A percentile compares a stretch with the other conserved stretches of the same genome.
These are phyloP conservation scores for Drosophila koepferae DNA, from an alignment of 2,888 invertebrate genomes.

Conservation along the genomic window DNA sequence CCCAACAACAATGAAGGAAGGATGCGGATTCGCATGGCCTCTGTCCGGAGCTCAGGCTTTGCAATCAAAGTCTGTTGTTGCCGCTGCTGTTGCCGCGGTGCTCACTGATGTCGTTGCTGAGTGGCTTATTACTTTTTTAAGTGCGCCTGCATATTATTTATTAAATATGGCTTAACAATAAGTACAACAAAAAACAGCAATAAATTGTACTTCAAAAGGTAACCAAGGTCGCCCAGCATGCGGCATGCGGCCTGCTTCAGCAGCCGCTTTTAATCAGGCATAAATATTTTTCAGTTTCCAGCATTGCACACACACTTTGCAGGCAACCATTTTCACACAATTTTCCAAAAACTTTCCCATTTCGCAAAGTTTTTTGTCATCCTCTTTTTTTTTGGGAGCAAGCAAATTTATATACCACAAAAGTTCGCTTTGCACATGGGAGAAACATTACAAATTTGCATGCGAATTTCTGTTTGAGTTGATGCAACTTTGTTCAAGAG, in stretches of 20 bases:
- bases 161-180: conserved; percentile 35
- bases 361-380: conserved; percentile 30
- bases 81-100: conserved; percentile 18
- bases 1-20: conserved; percentile 25
- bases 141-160: conserved; percentile 61
- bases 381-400: conserved; percentile 14
- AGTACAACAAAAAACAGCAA: conserved; percentile 20
- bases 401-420: conserved; percentile 53
- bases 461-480: conserved; percentile 74
- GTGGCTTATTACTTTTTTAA: conserved; percentile 74
- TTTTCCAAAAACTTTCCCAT: conserved; percentile 49
- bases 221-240: conserved; percentile 26
- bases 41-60: conserved; percentile 17
- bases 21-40: conserved; percentile 15
- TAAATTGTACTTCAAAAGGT: conserved; percentile 15
- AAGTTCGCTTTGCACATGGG: conserved; percentile 65
- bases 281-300: conserved; percentile 47
- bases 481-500: conserved; percentile 62
- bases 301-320: conserved; percentile 14
- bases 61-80: conserved; percentile 17
- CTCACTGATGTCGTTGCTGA: conserved; percentile 32
- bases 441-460: conserved; percentile 61
- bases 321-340: conserved; percentile 46
- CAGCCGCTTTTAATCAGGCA: conserved; percentile 49
- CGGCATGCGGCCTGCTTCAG: not conserved